Percentiles rank a stretch among this genome's conserved stretches.
These are phyloP conservation scores for Julus scanicus DNA, from an alignment of 2,888 invertebrate genomes.

Conservation along the genomic window DNA sequence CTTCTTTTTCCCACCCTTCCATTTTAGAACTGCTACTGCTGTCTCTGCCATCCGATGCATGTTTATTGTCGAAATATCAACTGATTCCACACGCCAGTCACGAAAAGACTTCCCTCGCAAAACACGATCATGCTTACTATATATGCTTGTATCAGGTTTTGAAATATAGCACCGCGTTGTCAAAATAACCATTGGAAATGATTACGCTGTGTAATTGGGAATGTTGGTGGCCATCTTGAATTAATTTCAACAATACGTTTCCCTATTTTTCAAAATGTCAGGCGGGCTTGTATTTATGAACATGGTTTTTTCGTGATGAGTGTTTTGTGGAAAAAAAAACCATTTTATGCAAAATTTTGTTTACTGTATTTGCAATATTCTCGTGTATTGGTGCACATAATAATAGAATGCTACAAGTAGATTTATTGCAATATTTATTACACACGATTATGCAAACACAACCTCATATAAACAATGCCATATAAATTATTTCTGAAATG, in stretches of 20 bases:
- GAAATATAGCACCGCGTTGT: not conserved
- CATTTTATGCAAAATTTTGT: too few relatives aligned
- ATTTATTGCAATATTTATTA: too few relatives aligned
- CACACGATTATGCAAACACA: too few relatives aligned
- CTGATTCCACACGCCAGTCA: not conserved
- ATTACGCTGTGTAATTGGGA: slow-evolving; percentile 12
- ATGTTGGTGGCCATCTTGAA: slow-evolving; percentile 6
- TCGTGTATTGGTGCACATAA: too few relatives aligned
- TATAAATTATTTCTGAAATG: too few relatives aligned
- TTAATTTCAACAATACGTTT: not conserved
- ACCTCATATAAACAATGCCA: too few relatives aligned
- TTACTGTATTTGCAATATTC: too few relatives aligned
- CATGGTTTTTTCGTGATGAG: not conserved
- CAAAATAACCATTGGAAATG: not conserved
- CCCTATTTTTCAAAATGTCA: not conserved
- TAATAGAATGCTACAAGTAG: too few relatives aligned
- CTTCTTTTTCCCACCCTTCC: not conserved
- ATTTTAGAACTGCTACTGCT: not conserved
- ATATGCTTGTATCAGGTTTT: not conserved
- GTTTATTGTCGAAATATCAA: slow-evolving; percentile 29
- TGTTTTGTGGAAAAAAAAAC: not conserved
- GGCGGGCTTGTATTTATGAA: not conserved
- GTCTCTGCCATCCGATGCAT: slow-evolving; percentile 32
- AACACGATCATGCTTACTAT: not conserved
- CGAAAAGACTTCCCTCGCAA: not conserved